These are phyloP conservation scores for Agonopterix arenella DNA, from an alignment of 2,888 invertebrate species.

Conservation along the genomic window DNA sequence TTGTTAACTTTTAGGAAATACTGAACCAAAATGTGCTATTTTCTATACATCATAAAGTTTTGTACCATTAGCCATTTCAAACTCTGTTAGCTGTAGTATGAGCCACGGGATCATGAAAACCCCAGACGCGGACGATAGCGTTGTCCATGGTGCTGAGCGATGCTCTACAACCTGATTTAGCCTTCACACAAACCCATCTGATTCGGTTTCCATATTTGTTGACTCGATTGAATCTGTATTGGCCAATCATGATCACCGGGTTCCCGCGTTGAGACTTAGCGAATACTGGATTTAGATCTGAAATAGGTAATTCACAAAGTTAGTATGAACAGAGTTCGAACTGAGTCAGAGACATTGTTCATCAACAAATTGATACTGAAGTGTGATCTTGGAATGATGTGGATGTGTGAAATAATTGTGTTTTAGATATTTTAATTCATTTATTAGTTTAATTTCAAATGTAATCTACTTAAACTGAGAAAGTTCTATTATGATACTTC, in stretches of 20 bases:
- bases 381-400: no score
- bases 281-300: slow-evolving; percentile 16
- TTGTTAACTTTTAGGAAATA: no score
- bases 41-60: no score
- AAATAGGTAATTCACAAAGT: slow-evolving; percentile 1
- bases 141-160: slow-evolving; percentile 10
- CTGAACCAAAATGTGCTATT: no score
- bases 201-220: slow-evolving; percentile 19
- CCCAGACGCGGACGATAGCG: slow-evolving; percentile 9
- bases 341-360: no score
- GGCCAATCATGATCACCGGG: slow-evolving; percentile 25
- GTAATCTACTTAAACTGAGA: no score
- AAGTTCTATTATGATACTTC: no score
- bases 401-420: no score
- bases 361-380: no score
- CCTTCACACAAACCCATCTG: slow-evolving; percentile 27
- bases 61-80: slow-evolving; percentile 9
- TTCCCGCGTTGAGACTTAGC: slow-evolving; percentile 25
- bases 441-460: no score
- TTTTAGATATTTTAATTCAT: no score
- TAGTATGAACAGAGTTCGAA: slow-evolving; percentile 6
- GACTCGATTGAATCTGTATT: slow-evolving; percentile 23
- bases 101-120: slow-evolving; percentile 24
- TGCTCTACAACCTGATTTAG: slow-evolving; percentile 18
- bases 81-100: slow-evolving; percentile 39